Percentiles rank a stretch among this genome's conserved stretches.
These are phyloP conservation scores for Phylloscopus trochilus DNA, from an alignment of 2,113 vertebrate species.

Conservation along the genomic window DNA sequence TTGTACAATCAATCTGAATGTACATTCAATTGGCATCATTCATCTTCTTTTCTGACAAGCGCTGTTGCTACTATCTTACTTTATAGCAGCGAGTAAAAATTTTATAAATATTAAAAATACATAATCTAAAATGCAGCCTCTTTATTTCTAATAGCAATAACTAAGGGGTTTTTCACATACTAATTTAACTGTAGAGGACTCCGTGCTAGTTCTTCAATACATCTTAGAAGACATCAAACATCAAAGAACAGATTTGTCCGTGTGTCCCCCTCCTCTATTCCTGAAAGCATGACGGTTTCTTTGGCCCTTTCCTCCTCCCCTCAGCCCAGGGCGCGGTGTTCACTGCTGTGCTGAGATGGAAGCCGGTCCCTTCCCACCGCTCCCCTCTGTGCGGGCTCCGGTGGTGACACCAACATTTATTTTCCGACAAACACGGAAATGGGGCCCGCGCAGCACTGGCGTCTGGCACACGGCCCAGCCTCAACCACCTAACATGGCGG, in stretches of 20 bases:
- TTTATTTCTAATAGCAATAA: neutral
- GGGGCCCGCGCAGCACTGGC: neutral
- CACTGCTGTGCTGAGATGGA: rapidly evolving
- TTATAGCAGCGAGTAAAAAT: neutral
- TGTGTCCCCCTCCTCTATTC: neutral
- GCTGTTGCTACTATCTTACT: too few relatives aligned
- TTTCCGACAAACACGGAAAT: rapidly evolving
- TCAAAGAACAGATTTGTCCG: too few relatives aligned
- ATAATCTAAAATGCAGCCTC: neutral
- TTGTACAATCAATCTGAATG: neutral
- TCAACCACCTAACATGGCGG: neutral
- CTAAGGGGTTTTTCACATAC: neutral
- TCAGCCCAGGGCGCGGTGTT: neutral
- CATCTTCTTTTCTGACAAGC: neutral
- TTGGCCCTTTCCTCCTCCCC: neutral
- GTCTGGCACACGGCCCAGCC: rapidly evolving
- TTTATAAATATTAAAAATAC: neutral
- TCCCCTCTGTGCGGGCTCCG: rapidly evolving
- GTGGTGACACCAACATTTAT: neutral
- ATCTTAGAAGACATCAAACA: too few relatives aligned
- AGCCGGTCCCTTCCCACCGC: rapidly evolving
- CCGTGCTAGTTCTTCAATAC: neutral
- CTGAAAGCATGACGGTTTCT: rapidly evolving
- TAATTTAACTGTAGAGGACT: neutral
- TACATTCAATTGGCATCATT: neutral